Evolutionary conservation across 2,113 vertebrate species (phyloP).

Genomic region (Eolophus roseicapilla): DNA sequence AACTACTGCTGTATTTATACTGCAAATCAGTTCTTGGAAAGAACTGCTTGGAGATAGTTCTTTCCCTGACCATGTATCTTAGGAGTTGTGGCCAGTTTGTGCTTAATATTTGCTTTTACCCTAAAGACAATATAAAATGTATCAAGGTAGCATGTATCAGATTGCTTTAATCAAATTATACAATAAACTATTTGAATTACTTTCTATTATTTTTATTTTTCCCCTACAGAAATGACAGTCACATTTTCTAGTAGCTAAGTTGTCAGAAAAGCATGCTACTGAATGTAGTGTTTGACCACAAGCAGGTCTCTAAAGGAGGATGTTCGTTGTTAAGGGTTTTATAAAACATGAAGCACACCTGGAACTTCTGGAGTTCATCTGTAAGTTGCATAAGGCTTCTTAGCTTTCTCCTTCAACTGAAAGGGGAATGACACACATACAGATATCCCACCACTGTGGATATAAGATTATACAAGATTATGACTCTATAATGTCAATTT

Average conservation of each 20-base stretch:
- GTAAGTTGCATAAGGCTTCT: background rate
- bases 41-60: background rate
- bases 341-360: background rate
- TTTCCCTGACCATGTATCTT: background rate
- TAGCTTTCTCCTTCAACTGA: background rate
- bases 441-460: background rate
- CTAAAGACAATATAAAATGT: background rate
- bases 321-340: background rate
- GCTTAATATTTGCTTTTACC: background rate
- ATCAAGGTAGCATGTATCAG: background rate
- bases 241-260: background rate
- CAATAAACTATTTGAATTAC: background rate
- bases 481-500: background rate
- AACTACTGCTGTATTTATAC: background rate
- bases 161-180: background rate
- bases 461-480: background rate
- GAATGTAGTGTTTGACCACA: background rate
- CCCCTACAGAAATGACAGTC: background rate
- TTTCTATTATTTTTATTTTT: background rate
- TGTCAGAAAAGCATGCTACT: background rate
- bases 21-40: background rate
- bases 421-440: background rate
- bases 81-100: background rate
- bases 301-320: background rate
- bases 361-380: background rate